Evolutionary conservation across 2,888 invertebrate genomes (phyloP), one percentile per base, ranked within the genome.

Genomic region (Mythimna lalbum): DNA sequence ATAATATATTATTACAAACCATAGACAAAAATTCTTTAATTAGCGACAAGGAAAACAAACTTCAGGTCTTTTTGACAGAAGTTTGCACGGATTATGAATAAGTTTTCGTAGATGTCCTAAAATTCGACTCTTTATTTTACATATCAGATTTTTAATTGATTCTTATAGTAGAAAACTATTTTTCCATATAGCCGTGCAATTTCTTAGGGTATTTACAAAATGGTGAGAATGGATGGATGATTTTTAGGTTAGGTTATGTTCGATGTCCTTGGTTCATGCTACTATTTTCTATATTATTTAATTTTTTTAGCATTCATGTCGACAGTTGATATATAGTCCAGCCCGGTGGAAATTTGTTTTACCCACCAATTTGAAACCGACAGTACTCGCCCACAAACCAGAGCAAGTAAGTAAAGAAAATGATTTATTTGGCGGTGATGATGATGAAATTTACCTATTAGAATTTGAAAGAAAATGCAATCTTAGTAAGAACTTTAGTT

Each of bases 281-380:
- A 73, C 76, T 76, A 73, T 81, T 81, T 74, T 79, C 69, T 67
- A 76, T 67, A 69, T 70, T 82, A 73, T 78, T 82, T 85, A 53
- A 60, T 80, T 55, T 76, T 36, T 77, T 94, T 83, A 96, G 96
- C 96, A 96, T 88, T 88, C 95, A 80, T 96, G 93, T 91, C 93
- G 95, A 89, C 95, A 95, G 84, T 89, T 96, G 84, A 73, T 95
- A 80, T 93, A 93, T 84, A 94, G 91, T 82, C 90, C 95, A 56
- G 93, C 95, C 63, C 92, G 95, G 77, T 96, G 96, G 96, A 96
- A 95, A 91, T 90, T 92, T 89, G 89, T 87, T 72, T 77, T 95
- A 75, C 94, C 95, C 60, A 83, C 90, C 69, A 92, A 92, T 86
- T 78, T 94, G 62, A 95, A 95, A 89, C 88, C 93, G 60, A 86